Evolutionary conservation across 2,113 vertebrate genomes (phyloP).

Genomic region (Cepphus grylle): DNA sequence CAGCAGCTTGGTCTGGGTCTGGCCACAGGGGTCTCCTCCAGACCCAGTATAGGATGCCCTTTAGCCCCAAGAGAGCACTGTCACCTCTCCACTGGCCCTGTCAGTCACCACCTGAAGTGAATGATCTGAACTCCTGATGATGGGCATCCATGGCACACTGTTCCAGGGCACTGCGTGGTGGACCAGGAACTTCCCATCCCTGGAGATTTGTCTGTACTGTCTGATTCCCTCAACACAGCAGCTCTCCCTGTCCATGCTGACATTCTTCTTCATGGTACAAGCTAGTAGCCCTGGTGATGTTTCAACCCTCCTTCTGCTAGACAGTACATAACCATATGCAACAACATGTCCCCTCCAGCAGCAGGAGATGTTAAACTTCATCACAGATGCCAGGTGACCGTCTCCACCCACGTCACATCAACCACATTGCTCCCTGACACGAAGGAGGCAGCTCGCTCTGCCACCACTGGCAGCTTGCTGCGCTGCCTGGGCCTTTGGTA

Average conservation of each 20-base stretch:
- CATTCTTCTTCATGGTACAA: neutral
- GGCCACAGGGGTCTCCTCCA: neutral
- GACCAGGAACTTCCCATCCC: neutral
- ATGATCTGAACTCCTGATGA: fast-evolving
- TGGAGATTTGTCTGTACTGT: neutral
- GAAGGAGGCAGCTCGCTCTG: neutral
- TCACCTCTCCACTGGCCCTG: neutral
- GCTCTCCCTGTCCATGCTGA: neutral
- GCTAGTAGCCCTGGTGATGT: neutral
- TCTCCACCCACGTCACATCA: neutral
- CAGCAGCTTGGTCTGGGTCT: neutral
- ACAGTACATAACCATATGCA: fast-evolving
- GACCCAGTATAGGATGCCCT: neutral
- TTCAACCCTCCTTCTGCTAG: neutral
- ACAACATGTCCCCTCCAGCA: neutral
- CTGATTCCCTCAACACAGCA: neutral
- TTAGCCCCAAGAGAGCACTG: neutral
- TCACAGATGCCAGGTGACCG: fast-evolving
- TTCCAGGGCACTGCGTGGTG: neutral
- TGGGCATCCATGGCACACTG: no score
- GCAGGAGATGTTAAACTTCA: fast-evolving
- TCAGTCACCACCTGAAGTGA: neutral
- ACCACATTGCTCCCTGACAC: neutral
- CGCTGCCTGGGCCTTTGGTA: neutral
- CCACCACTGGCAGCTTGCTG: neutral